Percentiles rank a stretch among this genome's conserved stretches.
Conservation (phyloP, 2,113 vertebrate genomes). For the Brachirus orientalis region DNA sequence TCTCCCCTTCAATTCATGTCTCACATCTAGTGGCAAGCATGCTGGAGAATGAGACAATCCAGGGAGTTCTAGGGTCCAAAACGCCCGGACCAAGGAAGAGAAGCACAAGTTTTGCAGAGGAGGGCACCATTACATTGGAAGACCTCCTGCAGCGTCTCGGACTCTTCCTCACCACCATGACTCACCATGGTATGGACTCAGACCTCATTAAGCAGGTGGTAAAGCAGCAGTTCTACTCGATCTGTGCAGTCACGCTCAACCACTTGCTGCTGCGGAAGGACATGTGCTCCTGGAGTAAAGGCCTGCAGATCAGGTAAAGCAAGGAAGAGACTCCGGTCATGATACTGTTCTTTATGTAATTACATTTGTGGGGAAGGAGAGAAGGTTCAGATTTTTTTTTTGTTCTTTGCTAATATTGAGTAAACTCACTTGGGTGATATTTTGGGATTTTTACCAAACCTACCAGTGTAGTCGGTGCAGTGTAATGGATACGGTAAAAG, state of each 20-base stretch:
- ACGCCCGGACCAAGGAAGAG: slow-evolving; percentile 93
- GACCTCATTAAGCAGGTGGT: slow-evolving; percentile 91
- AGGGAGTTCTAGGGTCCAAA: slow-evolving; percentile 92
- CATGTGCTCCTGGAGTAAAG: slow-evolving; percentile 99
- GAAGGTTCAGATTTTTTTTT: background rate
- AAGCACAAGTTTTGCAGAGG: slow-evolving; percentile 87
- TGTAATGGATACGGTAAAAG: background rate
- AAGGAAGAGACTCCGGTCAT: background rate
- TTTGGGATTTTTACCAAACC: too few relatives aligned
- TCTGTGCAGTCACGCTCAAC: slow-evolving; percentile 91
- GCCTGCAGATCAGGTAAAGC: slow-evolving; percentile 95
- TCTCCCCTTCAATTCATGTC: background rate
- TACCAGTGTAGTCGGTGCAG: too few relatives aligned
- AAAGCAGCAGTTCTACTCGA: slow-evolving; percentile 94
- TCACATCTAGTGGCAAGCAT: slow-evolving; percentile 88
- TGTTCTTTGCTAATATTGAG: too few relatives aligned
- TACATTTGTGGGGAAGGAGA: background rate
- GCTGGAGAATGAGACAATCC: slow-evolving; percentile 94
- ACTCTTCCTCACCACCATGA: slow-evolving; percentile 89
- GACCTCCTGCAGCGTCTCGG: slow-evolving; percentile 90
- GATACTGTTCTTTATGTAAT: background rate
- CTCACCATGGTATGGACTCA: slow-evolving; percentile 89
- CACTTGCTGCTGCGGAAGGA: slow-evolving; percentile 96
- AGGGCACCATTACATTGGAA: slow-evolving; percentile 89
- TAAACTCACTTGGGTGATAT: too few relatives aligned